Conservation (phyloP, 2,113 vertebrate species). For the Egretta garzetta region DNA sequence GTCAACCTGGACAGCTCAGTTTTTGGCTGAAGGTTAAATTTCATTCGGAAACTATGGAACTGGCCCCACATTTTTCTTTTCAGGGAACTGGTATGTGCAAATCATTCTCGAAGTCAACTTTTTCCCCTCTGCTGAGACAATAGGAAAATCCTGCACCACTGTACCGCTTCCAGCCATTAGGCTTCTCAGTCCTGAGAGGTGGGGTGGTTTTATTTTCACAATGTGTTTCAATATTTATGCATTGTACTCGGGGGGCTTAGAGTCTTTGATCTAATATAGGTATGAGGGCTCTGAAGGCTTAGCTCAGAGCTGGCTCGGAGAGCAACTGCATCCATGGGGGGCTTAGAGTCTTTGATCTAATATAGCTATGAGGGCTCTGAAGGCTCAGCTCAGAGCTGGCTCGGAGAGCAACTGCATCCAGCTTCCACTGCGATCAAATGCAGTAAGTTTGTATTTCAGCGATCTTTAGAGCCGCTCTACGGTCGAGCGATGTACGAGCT, state of each 20-base stretch:
- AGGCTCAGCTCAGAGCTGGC: background rate
- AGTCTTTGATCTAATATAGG: background rate
- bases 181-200: background rate
- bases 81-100: slow-evolving; percentile 59
- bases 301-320: background rate
- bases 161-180: slow-evolving; percentile 6
- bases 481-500: background rate
- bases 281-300: background rate
- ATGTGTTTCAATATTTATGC: background rate
- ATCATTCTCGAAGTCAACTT: slow-evolving; percentile 67
- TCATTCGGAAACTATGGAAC: slow-evolving; percentile 64
- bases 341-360: background rate
- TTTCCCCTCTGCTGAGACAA: slow-evolving; percentile 69
- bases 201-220: background rate
- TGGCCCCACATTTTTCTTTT: slow-evolving; percentile 47
- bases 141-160: slow-evolving; percentile 57
- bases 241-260: background rate
- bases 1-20: slow-evolving; percentile 70
- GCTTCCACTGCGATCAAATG: slow-evolving; percentile 17
- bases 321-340: background rate
- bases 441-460: slow-evolving; percentile 46
- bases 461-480: background rate
- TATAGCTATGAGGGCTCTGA: background rate
- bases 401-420: background rate
- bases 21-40: slow-evolving; percentile 71